Percentiles rank a stretch among this genome's conserved stretches.
Evolutionary conservation across 2,113 vertebrate genomes (phyloP).

Genomic region (Carassius auratus): DNA sequence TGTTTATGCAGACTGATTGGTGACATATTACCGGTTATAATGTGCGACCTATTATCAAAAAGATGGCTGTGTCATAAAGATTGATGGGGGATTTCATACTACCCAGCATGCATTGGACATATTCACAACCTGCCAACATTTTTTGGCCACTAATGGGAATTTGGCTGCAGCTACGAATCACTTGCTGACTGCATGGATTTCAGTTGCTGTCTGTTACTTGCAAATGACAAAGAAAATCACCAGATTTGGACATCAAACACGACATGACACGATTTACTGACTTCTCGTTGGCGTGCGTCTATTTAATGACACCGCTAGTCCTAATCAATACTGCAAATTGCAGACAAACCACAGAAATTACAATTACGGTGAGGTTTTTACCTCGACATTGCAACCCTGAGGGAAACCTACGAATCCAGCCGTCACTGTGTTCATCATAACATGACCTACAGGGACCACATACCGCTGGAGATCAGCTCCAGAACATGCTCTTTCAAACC

Average conservation of each 20-base stretch:
- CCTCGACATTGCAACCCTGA: neutral
- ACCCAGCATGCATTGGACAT: slow-evolving; percentile 18
- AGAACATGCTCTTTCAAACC: slow-evolving; percentile 5
- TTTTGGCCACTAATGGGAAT: slow-evolving; percentile 7
- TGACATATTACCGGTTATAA: slow-evolving; percentile 11
- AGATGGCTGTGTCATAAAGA: neutral
- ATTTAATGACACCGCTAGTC: neutral
- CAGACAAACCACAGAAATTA: neutral
- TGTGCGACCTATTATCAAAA: slow-evolving; percentile 6
- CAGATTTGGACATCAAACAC: neutral
- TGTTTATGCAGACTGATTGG: slow-evolving; percentile 21
- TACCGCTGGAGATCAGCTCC: neutral
- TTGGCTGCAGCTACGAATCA: neutral
- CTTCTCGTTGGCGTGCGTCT: neutral
- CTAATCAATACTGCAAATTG: neutral
- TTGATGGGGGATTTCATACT: slow-evolving; percentile 17
- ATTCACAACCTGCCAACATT: slow-evolving; percentile 46
- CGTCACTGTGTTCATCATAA: neutral
- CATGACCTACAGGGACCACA: slow-evolving; percentile 24
- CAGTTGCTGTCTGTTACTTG: neutral
- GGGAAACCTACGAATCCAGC: neutral
- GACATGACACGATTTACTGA: neutral
- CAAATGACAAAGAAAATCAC: slow-evolving; percentile 3
- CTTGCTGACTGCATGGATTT: slow-evolving; percentile 21
- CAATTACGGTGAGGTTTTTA: neutral